Conservation (phyloP, 2,888 invertebrate genomes). For the Meghimatium bilineatum region DNA sequence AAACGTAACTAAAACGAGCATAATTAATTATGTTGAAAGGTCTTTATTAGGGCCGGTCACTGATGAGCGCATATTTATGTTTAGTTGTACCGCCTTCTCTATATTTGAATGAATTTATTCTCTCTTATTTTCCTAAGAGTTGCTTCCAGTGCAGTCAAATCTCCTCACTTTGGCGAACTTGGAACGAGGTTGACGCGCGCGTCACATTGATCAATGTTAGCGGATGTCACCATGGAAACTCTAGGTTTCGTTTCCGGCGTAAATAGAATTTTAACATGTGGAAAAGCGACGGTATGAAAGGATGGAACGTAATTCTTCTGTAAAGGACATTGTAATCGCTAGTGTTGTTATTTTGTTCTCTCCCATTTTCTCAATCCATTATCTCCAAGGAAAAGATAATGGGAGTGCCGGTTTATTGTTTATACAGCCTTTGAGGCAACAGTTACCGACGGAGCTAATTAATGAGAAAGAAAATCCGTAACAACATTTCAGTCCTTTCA, state of each 20-base stretch:
- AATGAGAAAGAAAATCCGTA: not conserved
- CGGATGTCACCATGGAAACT: slow-evolving; percentile 39
- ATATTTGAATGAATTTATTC: not conserved
- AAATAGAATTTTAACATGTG: slow-evolving; percentile 40
- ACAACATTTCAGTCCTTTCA: slow-evolving; percentile 23
- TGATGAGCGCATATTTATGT: too few relatives aligned
- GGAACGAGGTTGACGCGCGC: not conserved
- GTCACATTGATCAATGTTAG: slow-evolving; percentile 27
- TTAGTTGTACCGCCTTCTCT: too few relatives aligned
- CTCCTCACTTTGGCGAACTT: not conserved
- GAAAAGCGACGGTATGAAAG: slow-evolving; percentile 20
- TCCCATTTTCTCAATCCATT: slow-evolving; percentile 9
- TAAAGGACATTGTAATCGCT: slow-evolving; percentile 9
- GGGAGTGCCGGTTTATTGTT: slow-evolving; percentile 17
- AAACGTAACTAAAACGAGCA: too few relatives aligned
- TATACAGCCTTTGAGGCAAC: slow-evolving; percentile 25
- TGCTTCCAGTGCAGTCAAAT: slow-evolving; percentile 12
- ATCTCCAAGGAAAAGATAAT: slow-evolving; percentile 29
- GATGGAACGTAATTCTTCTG: slow-evolving; percentile 1
- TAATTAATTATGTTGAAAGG: too few relatives aligned
- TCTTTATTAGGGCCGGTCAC: too few relatives aligned
- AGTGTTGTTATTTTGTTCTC: slow-evolving; percentile 21
- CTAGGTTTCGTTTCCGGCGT: slow-evolving; percentile 33
- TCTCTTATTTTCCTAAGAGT: not conserved
- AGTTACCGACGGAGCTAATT: slow-evolving; percentile 19